phyloP scores from a whole-genome alignment of 2,797 vertebrate species.

The Peromyscus melanophrys region DNA sequence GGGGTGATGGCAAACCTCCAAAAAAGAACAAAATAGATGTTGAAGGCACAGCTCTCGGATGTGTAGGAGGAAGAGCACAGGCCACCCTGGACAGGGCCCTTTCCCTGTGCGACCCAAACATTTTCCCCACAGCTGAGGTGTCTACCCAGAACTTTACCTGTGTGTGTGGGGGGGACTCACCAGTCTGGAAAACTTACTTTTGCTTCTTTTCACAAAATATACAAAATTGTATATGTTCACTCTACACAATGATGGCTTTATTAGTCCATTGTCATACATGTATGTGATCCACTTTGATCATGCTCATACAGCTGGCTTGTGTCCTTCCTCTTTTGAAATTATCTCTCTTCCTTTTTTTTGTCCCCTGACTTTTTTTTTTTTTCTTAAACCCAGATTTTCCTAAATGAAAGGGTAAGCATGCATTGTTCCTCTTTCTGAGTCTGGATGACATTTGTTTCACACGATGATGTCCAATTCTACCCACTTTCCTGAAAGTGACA shows the following conservation, averaged over 20 bases:
- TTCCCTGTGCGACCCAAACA: not conserved
- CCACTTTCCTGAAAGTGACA: not conserved
- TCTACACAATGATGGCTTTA: not conserved
- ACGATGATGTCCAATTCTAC: not conserved
- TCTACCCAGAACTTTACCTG: not conserved
- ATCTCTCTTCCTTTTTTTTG: not conserved
- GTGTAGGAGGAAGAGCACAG: not conserved
- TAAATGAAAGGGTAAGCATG: not conserved
- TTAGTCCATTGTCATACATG: not conserved
- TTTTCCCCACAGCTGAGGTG: not conserved
- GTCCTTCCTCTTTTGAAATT: not conserved
- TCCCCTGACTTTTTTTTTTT: not conserved
- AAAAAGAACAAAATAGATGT: not conserved
- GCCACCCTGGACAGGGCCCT: not conserved
- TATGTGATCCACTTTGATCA: not conserved
- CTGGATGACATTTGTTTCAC: not conserved
- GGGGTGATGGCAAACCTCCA: not conserved
- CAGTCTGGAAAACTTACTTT: not conserved
- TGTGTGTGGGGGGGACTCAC: not conserved
- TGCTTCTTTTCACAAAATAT: not conserved
- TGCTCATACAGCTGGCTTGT: not conserved
- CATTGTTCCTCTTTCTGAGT: not conserved
- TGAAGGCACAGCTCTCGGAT: not conserved
- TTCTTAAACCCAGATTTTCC: not conserved
- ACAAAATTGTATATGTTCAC: not conserved